These are phyloP conservation scores for Zoanthus solanderi DNA, from an alignment of 92 coral and sea anemone genomes.

Conservation along the genomic window DNA sequence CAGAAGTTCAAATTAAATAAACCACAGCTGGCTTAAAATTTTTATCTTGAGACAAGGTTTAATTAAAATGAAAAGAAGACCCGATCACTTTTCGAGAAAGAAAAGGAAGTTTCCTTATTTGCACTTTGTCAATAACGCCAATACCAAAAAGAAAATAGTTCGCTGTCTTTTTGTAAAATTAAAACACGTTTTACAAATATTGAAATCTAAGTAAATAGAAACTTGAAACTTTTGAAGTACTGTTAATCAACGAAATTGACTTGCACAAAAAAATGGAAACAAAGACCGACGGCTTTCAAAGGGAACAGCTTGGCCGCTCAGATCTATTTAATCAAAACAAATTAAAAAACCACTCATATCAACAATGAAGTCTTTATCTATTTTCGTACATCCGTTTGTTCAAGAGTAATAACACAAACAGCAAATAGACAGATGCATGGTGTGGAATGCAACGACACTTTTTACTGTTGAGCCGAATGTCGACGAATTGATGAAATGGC, in stretches of 20 bases:
- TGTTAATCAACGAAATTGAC: neutral
- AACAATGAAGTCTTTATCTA: neutral
- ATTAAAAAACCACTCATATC: neutral
- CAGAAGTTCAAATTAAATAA: conserved; percentile 6
- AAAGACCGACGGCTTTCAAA: conserved; percentile 6
- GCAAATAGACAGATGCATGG: neutral
- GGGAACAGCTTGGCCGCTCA: neutral
- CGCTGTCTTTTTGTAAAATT: conserved; percentile 13
- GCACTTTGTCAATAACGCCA: conserved; percentile 31
- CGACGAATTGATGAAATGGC: neutral
- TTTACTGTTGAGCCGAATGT: neutral
- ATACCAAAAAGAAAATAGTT: neutral
- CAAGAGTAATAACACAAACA: neutral
- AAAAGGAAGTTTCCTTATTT: neutral
- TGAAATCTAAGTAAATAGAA: conserved; percentile 29
- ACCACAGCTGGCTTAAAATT: conserved; percentile 33
- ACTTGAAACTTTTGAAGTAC: conserved; percentile 28
- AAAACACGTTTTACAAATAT: conserved; percentile 9
- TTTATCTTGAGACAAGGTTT: conserved; percentile 10
- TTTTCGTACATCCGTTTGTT: neutral
- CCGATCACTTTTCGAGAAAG: neutral
- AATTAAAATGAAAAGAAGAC: neutral
- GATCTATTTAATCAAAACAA: neutral
- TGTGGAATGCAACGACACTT: neutral
- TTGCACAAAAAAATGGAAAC: conserved; percentile 4